Base-by-base conservation (phyloP, 2,888 invertebrate genomes). In the Tubiluchus corallicola region DNA sequence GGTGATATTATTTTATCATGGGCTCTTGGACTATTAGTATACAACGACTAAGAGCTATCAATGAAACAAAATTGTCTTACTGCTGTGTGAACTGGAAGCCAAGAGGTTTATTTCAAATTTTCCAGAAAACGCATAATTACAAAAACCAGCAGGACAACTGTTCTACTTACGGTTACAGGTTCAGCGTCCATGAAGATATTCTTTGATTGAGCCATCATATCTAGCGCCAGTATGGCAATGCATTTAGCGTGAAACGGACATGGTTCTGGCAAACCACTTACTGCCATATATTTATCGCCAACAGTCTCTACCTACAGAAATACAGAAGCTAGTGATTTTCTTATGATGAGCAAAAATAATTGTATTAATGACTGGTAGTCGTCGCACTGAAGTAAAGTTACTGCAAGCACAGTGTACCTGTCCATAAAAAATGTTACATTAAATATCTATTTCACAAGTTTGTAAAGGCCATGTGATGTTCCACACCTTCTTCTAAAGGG, bases 271-370 rank as follows among this genome's bases (percentile, higher is more conserved):
- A 92, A 69, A 40, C 92, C 92, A 54, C 88, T 85, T 1, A 90
- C 92, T 0, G 90, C 88, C 92, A 92, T 94, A 63, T 94, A 94
- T 64, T 92, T 92, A 66, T 92, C 92, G 47, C 92, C 92, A 17
- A 92, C 87, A 9, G 92, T 94, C 68, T 94, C 92, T 48, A 94
- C 90, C 90, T 90, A 57, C 5, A 54, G 46, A 37, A 17, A 41
- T 13, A 20, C n/a, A n/a, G n/a, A n/a, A n/a, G n/a, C n/a, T n/a
- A n/a, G n/a, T n/a, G n/a, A n/a, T n/a, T n/a, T n/a, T n/a, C n/a
- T n/a, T n/a, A n/a, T n/a, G n/a, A n/a, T n/a, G 45, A 15, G 41
- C 20, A 19, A 20, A 37, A 2, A 44, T 4, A 37, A 18, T 45
- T 47, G 15, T 42, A 41, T 29, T 29, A 29, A 29, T 29, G 29